Evolutionary conservation across 2,113 vertebrate species (phyloP).

Genomic region (Pygoscelis adeliae): DNA sequence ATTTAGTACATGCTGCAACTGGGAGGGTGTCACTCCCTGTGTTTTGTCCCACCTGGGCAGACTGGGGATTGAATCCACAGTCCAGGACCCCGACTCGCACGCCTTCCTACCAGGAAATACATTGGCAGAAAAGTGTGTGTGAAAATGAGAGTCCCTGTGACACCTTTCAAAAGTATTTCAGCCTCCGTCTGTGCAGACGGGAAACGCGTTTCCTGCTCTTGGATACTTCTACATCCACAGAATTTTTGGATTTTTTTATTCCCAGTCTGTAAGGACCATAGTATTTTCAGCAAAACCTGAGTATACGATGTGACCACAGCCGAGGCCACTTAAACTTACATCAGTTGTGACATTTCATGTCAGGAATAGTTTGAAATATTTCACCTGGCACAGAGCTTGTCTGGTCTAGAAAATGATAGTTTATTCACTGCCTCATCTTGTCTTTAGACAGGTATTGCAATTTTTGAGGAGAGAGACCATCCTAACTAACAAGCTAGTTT

Average conservation of each 20-base stretch:
- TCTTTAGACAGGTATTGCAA: slow-evolving; percentile 48
- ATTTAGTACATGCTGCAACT: not conserved
- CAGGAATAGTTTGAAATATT: slow-evolving; percentile 58
- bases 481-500: slow-evolving; percentile 63
- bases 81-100: rapidly evolving
- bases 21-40: not conserved
- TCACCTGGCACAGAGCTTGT: slow-evolving; percentile 58
- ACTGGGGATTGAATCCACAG: not conserved
- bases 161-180: not conserved
- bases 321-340: slow-evolving; percentile 55
- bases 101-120: not conserved
- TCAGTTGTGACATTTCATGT: slow-evolving; percentile 60
- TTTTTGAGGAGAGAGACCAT: slow-evolving; percentile 49
- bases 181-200: rapidly evolving
- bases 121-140: not conserved
- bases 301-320: not conserved
- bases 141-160: not conserved
- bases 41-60: not conserved
- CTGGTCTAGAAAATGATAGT: slow-evolving; percentile 63
- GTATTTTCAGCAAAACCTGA: slow-evolving; percentile 1
- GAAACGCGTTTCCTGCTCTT: not conserved
- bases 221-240: not conserved
- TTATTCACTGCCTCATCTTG: slow-evolving; percentile 61
- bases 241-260: not conserved
- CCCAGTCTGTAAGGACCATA: not conserved